Evolutionary conservation across 37 sponge, comb jelly and placozoan genomes (phyloP), one percentile per base, ranked within the genome.

Genomic region (Chondrosia reniformis): DNA sequence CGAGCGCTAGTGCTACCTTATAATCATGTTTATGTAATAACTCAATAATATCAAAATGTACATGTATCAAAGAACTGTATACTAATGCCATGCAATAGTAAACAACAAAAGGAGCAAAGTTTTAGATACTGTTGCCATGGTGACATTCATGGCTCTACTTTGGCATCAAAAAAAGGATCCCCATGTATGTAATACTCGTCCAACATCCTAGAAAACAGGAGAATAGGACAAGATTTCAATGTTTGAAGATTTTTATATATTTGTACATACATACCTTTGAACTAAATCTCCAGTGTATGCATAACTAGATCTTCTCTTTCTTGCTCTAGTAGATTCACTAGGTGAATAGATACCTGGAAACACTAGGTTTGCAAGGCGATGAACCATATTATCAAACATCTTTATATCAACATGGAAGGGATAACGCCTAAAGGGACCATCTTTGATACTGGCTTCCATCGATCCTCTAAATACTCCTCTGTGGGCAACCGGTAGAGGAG

Each of bases 171-270:
- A 25, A 43, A 39, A 12, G 41, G 72, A 17, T 69, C 72, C 2
- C 72, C 72, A 39, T 69, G 72, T 7, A 69, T 7, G 42, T 69
- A 69, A 25, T 69, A 69, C 44, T 69, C 44, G 42, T 69, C 72
- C 72, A 69, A 44, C 22, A 69, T 31, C n/a, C 72, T 69, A 25
- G n/a, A n/a, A n/a, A n/a, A n/a, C n/a, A n/a, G n/a, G 15, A 49
- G 52, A 19, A 49, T 15, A 49, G 15, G 52, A 49, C 10, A 49
- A 49, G 10, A 13, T 36, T 13, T 36, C 10, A 13, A 24, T 73
- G 13, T 36, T 28, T 36, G 39, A 22, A 37, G 39, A 34, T 13
- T 73, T 36, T n/a, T 36, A 9, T 13, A 33, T 24, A 34, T 33
- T 37, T 33, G 15, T 9, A 71, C 74, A 71, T 33, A 71, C 74